Evolutionary conservation across 2,888 invertebrate species (phyloP).

Genomic region (Athripsodes cinereus): DNA sequence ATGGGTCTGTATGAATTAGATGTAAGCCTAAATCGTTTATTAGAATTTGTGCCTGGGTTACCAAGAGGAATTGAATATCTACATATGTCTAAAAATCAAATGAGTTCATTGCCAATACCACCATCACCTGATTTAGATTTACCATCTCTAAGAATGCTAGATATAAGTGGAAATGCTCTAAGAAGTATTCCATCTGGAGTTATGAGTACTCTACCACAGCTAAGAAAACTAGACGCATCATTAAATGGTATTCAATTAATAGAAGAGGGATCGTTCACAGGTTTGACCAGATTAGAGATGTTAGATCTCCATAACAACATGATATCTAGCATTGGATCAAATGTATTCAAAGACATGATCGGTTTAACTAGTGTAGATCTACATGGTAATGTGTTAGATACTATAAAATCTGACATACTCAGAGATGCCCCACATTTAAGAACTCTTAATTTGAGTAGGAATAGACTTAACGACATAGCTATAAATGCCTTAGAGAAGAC

Average conservation of each 20-base stretch:
- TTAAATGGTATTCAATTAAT: slow-evolving; percentile 66
- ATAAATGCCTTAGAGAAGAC: slow-evolving; percentile 57
- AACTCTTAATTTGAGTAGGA: slow-evolving; percentile 67
- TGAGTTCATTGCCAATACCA: slow-evolving; percentile 56
- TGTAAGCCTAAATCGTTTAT: slow-evolving; percentile 63
- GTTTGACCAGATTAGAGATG: slow-evolving; percentile 62
- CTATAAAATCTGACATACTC: slow-evolving; percentile 62
- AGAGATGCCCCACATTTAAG: slow-evolving; percentile 59
- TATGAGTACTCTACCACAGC: slow-evolving; percentile 59
- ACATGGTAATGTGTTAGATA: slow-evolving; percentile 68
- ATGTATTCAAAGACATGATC: slow-evolving; percentile 56
- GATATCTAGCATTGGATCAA: slow-evolving; percentile 58
- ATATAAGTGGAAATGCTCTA: slow-evolving; percentile 69
- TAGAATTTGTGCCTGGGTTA: slow-evolving; percentile 71
- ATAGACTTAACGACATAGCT: slow-evolving; percentile 63
- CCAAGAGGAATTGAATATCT: slow-evolving; percentile 73
- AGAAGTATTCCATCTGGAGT: slow-evolving; percentile 61
- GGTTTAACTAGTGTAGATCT: slow-evolving; percentile 66
- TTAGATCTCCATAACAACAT: slow-evolving; percentile 72
- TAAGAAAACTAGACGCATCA: slow-evolving; percentile 64
- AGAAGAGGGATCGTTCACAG: slow-evolving; percentile 64
- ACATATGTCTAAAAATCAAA: slow-evolving; percentile 64
- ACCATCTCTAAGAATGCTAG: slow-evolving; percentile 66
- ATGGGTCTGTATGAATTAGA: slow-evolving; percentile 74
- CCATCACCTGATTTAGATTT: slow-evolving; percentile 65